Evolutionary conservation across 2,797 vertebrate genomes (phyloP), one percentile per base, ranked within the genome.

Genomic region (Phyllotis vaccarum): DNA sequence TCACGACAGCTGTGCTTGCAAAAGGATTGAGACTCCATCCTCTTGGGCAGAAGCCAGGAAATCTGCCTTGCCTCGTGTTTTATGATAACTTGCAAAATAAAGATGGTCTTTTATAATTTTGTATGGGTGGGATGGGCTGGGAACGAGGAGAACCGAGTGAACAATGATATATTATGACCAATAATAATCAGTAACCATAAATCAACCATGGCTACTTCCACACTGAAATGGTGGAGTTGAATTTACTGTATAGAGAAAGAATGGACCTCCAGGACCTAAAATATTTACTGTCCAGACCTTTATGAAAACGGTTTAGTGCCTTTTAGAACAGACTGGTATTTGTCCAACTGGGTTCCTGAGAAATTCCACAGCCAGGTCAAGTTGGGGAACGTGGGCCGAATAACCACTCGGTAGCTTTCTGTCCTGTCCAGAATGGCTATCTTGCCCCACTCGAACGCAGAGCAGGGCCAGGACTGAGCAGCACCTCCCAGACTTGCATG

Each of bases 311-410:
- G 70, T 62, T 0, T 64, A 22, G 89, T 75, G 58, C 31, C 43
- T 72, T 95, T 75, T 40, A 31, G 16, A 22, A 87, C 6, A 86
- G 82, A 74, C 27, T 75, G 56, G 29, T 70, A n/a, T 74, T 94
- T 94, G 49, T 37, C 89, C 90, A 86, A 14, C 72, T 90, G 76
- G 64, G 56, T 56, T 92, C 66, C 75, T 74, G 27, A 91, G 92
- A 60, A 58, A 56, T 10, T 64, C 58, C 37, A 49, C 3, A 16
- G 79, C 19, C 80, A 74, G 49, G 82, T 0, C 54, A 31, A 37
- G 78, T 40, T 87, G 66, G 43, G 76, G 72, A 88, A 94, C 22
- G 27, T 40, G 54, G 27, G 24, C 1, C 70, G 70, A 88, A 66
- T 72, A 16, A 49, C 89, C 83, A 21, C n/a, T 19, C 83, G 54